A percentile compares a stretch with the other conserved stretches of the same genome.
Conservation (phyloP, 2,888 invertebrate species). For the Digitonthophagus gazella region DNA sequence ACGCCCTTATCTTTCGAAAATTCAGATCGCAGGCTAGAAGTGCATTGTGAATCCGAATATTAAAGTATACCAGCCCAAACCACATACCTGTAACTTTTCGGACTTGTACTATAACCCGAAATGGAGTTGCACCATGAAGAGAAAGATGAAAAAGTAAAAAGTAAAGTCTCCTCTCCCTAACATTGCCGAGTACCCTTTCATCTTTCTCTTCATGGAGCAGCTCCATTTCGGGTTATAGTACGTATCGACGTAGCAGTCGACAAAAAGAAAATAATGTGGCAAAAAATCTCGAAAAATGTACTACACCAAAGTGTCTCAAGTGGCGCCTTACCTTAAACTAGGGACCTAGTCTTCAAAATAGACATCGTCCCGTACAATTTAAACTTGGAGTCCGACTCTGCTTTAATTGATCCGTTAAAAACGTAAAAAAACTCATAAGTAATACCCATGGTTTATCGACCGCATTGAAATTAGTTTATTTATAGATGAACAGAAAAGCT, state of each 20-base stretch:
- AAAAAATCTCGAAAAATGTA: not conserved
- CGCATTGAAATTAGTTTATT: not conserved
- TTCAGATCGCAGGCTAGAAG: not conserved
- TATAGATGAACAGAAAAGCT: not conserved
- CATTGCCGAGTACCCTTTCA: too few relatives aligned
- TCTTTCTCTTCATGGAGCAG: too few relatives aligned
- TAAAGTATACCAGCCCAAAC: not conserved
- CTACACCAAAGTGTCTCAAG: not conserved
- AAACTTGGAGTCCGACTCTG: not conserved
- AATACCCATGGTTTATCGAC: not conserved
- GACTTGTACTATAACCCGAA: too few relatives aligned
- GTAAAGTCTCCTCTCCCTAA: too few relatives aligned
- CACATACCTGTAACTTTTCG: not conserved
- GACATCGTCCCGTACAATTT: not conserved
- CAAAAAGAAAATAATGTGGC: not conserved
- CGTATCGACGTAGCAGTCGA: not conserved
- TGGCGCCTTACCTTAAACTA: not conserved
- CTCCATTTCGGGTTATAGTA: too few relatives aligned
- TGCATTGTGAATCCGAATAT: not conserved
- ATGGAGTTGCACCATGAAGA: too few relatives aligned
- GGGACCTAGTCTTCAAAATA: not conserved
- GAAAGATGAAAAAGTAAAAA: too few relatives aligned
- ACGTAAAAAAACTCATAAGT: not conserved
- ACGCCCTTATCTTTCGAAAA: not conserved
- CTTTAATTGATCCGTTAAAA: not conserved